Conservation (phyloP, 2,797 vertebrate species). For the Pempheris klunzingeri region DNA sequence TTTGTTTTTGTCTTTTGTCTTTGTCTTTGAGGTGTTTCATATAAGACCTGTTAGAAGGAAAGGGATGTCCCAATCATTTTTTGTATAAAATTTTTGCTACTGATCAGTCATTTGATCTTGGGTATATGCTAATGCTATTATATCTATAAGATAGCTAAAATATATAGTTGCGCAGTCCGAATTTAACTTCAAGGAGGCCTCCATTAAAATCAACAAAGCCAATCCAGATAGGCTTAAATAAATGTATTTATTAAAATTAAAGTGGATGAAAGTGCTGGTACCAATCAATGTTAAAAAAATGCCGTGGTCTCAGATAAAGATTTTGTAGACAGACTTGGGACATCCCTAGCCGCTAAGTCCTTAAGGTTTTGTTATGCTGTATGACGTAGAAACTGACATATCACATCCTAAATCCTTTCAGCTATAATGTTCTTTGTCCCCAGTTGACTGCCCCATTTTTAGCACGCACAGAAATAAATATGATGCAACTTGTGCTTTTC, state of each 20-base stretch:
- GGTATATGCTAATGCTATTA: neutral
- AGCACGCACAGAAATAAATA: constrained; percentile 19
- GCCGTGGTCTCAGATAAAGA: neutral
- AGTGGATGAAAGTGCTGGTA: neutral
- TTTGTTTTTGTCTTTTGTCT: too few relatives aligned
- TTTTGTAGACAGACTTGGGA: neutral
- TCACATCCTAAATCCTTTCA: constrained; percentile 2
- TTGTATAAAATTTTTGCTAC: neutral
- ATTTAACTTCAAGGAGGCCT: neutral
- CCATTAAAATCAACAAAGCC: neutral
- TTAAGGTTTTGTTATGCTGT: neutral
- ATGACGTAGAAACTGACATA: constrained; percentile 9
- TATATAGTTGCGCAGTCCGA: neutral
- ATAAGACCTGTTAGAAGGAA: constrained; percentile 12
- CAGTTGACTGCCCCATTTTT: constrained; percentile 15
- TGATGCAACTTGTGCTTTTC: constrained; percentile 49
- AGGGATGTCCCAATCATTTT: neutral
- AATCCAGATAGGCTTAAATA: neutral
- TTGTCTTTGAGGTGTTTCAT: constrained; percentile 9
- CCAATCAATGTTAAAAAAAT: neutral
- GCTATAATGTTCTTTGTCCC: neutral
- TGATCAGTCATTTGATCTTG: neutral
- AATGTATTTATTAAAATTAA: too few relatives aligned
- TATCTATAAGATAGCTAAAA: neutral
- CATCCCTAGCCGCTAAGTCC: neutral